Evolutionary conservation across 2,113 vertebrate species (phyloP), one percentile per base, ranked within the genome.

Genomic region (Cervus canadensis): DNA sequence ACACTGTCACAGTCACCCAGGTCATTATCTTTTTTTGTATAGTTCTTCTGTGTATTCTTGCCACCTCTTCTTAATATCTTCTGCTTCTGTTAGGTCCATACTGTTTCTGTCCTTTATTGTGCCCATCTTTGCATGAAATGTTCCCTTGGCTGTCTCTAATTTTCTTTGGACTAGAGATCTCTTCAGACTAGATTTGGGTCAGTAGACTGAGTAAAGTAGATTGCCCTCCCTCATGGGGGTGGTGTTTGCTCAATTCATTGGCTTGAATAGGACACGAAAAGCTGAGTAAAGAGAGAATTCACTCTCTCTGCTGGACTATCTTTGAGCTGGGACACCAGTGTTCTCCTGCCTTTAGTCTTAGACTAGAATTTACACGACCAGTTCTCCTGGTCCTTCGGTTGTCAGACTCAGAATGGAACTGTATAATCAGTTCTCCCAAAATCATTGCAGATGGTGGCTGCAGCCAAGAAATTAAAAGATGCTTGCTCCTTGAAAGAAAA

Each of bases 171-270:
- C 33, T 64, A 67, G 62, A n/a, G 16, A 67, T n/a, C 64, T 67
- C 60, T 33, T 62, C 8, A 21, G n/a, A 71, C n/a, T 71, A 71
- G 67, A 15, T 71, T 48, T 33, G 25, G 40, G 43, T 78, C 11
- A 25, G 26, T 25, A 87, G 56, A 89, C 14, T 25, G 7, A 84
- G 82, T 48, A 85, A 81, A 60, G 50, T 45, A 87, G 15, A 83
- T 7, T 30, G 25, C 33, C 13, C 36, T 57, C 33, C 26, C 30
- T 71, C 36, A 0, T 10, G 10, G 1, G 16, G 25, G 7, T 23
- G 50, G 60, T 16, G 14, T 62, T 45, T 28, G 30, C 6, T 30
- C 67, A 79, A 28, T 74, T n/a, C 85, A n/a, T n/a, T 71, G 83
- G 64, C n/a, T 71, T 71, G 19, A 71, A 40, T 23, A 71, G 5